Evolutionary conservation across 2,888 invertebrate species (phyloP), one percentile per base, ranked within the genome.

Genomic region (Drosophila phalerata): DNA sequence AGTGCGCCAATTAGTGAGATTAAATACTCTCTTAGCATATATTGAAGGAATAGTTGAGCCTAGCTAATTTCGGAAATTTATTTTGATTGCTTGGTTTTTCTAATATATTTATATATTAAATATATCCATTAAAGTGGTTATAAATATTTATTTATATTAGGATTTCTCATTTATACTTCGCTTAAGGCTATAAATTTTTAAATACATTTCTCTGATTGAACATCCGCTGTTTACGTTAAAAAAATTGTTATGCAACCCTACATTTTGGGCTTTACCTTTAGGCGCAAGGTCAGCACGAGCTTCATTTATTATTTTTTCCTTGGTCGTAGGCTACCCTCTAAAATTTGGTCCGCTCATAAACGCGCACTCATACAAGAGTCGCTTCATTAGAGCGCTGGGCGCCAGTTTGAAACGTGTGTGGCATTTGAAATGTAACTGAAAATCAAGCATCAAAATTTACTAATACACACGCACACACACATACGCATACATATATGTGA

Each of bases 391-490:
- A 66, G 67, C 32, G 25, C 61, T 66, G 63, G 55, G 62, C 40
- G 61, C 48, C 62, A 56, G 38, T 43, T 48, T 42, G 73, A 57
- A 63, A 82, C 84, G 88, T 84, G 84, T 73, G 65, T 67, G 65
- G 84, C 67, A 85, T 84, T 52, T 51, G 58, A 37, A 75, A 73
- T 71, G 30, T 55, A 42, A 57, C 60, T 71, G 49, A 64, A 72
- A 82, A 84, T 71, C 73, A 56, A 71, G 64, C 73, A 56, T 25
- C 70, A 76, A 88, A 81, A 79, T 81, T 81, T 78, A 75, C 79
- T 78, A 79, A 2, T 4, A 22, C 22, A 22, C 22, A 22, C 22
- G 4, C 22, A 22, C 47, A 48, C 56, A 49, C 51, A 64, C 25
- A 51, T 32, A 40, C 32, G 40, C n/a, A 40, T 28, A 73, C 37